Evolutionary conservation across 2,797 vertebrate species (phyloP), one percentile per base, ranked within the genome.

Genomic region (Lithobates sylvaticus): DNA sequence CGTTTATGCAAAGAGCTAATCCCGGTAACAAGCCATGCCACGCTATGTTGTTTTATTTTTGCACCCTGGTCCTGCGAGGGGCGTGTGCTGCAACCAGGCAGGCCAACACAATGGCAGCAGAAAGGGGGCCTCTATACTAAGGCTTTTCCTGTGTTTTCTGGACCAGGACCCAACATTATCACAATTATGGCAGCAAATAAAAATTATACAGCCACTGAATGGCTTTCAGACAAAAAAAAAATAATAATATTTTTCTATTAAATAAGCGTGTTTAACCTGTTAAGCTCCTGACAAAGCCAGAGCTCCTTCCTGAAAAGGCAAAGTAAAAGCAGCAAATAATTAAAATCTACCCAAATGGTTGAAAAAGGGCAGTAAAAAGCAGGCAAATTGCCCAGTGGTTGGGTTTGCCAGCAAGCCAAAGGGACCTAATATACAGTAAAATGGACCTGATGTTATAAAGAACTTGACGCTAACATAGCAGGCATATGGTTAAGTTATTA

Each of bases 1-100:
- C 73, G 61, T 77, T 82, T 54, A 27, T 68, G 69, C 85, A 73
- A 83, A 69, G 26, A 82, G 81, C 86, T 84, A 84, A 87, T 87
- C 86, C 86, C 44, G 23, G 47, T 78, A 83, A 78, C 80, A 78
- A 83, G 80, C 75, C 61, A 42, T 5, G 76, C 75, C 75, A 50
- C 32, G 86, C 73, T 77, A 79, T 10, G 81, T 29, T 18, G 69
- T 67, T 75, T 79, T 83, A 50, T 79, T 83, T 67, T 65, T 54
- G 42, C 42, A 39, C 69, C 76, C 76, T 23, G 81, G 27, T 64
- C 65, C 47, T 73, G 70, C 34, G 4, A 81, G 39, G 84, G 84
- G 78, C 71, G 64, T 81, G 71, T n/a, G 21, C 36, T 47, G 42
- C 42, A 34, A 71, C 69, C 75, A 58, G 18, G 76, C n/a, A 21